These are phyloP conservation scores for Knipowitschia caucasica DNA, from an alignment of 2,797 vertebrate species.

Conservation along the genomic window DNA sequence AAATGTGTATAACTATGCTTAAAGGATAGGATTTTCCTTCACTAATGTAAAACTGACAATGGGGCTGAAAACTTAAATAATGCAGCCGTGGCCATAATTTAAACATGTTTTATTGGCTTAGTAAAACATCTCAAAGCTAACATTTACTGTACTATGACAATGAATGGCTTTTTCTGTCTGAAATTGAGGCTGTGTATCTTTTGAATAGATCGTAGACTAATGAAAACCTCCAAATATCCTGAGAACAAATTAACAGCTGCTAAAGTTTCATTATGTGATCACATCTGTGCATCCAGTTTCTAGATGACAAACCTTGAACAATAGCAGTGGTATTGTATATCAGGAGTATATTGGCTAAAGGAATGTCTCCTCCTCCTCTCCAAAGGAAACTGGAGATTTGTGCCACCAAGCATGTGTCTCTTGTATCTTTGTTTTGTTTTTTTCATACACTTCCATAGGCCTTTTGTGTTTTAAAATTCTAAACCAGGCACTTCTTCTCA, in stretches of 20 bases:
- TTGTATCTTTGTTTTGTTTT: constrained; percentile 41
- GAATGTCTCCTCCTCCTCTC: constrained; percentile 65
- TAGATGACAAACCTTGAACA: constrained; percentile 56
- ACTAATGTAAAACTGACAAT: too few relatives aligned
- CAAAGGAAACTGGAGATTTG: constrained; percentile 60
- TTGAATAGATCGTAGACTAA: background rate
- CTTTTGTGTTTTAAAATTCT: constrained; percentile 61
- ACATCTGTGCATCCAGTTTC: constrained; percentile 41
- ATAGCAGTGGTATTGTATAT: constrained; percentile 55
- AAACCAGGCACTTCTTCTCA: constrained; percentile 42
- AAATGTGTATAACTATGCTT: too few relatives aligned
- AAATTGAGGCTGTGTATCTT: background rate
- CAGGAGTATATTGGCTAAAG: constrained; percentile 50
- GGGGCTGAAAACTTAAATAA: too few relatives aligned
- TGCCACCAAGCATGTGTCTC: constrained; percentile 62
- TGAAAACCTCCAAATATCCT: constrained; percentile 13
- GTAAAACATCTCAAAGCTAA: too few relatives aligned
- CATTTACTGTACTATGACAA: background rate
- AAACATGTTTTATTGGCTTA: too few relatives aligned
- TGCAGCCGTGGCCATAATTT: too few relatives aligned
- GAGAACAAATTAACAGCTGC: constrained; percentile 35
- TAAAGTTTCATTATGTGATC: constrained; percentile 50
- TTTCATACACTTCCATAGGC: constrained; percentile 56
- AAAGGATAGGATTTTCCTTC: too few relatives aligned
- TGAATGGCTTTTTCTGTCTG: background rate